Percentiles rank a stretch among this genome's conserved stretches.
Conservation (phyloP, 2,797 vertebrate genomes). For the Ctenochaetus hawaiiensis region DNA sequence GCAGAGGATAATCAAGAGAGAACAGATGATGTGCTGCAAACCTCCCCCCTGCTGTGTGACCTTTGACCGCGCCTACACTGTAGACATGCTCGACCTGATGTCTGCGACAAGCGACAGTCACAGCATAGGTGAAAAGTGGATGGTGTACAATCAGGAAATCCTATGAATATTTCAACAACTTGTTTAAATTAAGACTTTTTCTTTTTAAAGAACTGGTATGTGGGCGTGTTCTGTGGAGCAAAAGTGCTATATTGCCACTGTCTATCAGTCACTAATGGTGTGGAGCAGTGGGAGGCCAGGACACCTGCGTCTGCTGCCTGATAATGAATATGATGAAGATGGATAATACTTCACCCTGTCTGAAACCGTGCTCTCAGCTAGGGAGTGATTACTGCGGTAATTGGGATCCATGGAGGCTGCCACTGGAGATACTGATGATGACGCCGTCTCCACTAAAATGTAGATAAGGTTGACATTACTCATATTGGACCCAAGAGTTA, state of each 20-base stretch:
- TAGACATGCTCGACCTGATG: constrained; percentile 1
- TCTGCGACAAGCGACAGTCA: constrained; percentile 19
- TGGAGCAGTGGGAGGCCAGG: constrained; percentile 76
- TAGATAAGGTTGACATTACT: constrained; percentile 70
- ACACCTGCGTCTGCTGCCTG: constrained; percentile 79
- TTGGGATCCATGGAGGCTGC: constrained; percentile 72
- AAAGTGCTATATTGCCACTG: constrained; percentile 49
- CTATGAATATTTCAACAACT: constrained; percentile 31
- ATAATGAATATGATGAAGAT: constrained; percentile 86
- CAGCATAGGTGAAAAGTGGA: constrained; percentile 21
- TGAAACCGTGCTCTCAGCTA: constrained; percentile 67
- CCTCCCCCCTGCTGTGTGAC: constrained; percentile 55
- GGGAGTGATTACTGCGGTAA: constrained; percentile 76
- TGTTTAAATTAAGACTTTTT: constrained; percentile 36
- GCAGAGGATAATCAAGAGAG: constrained; percentile 69
- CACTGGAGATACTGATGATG: constrained; percentile 60
- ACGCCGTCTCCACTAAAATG: constrained; percentile 54
- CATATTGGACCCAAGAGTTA: constrained; percentile 45
- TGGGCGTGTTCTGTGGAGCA: constrained; percentile 41
- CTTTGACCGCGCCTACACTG: constrained; percentile 62
- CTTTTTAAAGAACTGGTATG: background rate
- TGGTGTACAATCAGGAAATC: background rate
- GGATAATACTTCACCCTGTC: constrained; percentile 74
- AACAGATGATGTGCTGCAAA: constrained; percentile 67
- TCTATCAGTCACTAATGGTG: constrained; percentile 80